Percentiles rank a stretch among this genome's conserved stretches.
These are phyloP conservation scores for Pseudonaja textilis DNA, from an alignment of 2,113 vertebrate genomes.

Conservation along the genomic window DNA sequence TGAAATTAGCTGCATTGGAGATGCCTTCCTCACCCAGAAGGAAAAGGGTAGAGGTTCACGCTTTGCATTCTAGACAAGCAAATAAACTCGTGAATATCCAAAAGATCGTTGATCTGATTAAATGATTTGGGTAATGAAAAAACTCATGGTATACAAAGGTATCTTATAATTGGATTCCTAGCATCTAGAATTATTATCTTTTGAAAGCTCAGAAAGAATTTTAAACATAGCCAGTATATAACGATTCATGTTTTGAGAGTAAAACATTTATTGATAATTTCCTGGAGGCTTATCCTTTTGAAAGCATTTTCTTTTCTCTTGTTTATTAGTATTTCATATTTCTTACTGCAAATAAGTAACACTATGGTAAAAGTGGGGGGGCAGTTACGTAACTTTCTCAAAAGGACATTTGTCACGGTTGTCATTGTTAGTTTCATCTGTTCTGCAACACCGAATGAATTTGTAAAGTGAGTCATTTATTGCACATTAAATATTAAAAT, in stretches of 20 bases:
- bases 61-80: background rate
- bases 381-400: background rate
- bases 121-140: background rate
- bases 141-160: background rate
- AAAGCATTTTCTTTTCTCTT: background rate
- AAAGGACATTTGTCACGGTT: background rate
- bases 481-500: conserved; percentile 20
- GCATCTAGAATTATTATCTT: background rate
- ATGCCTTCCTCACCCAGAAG: background rate
- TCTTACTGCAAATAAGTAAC: background rate
- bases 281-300: background rate
- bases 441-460: background rate
- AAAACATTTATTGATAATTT: background rate
- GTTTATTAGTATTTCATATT: background rate
- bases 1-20: background rate
- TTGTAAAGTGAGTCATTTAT: background rate
- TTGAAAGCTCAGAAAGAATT: background rate
- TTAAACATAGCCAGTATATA: background rate
- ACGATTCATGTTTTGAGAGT: background rate
- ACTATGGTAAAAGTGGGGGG: background rate
- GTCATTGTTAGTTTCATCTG: background rate
- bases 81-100: background rate
- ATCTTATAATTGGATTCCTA: background rate
- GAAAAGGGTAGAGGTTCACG: background rate
- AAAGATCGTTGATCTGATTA: background rate